A percentile compares a stretch with the other conserved stretches of the same genome.
These are phyloP conservation scores for Acyrthosiphon pisum DNA, from an alignment of 1,140 invertebrate species.

Conservation along the genomic window DNA sequence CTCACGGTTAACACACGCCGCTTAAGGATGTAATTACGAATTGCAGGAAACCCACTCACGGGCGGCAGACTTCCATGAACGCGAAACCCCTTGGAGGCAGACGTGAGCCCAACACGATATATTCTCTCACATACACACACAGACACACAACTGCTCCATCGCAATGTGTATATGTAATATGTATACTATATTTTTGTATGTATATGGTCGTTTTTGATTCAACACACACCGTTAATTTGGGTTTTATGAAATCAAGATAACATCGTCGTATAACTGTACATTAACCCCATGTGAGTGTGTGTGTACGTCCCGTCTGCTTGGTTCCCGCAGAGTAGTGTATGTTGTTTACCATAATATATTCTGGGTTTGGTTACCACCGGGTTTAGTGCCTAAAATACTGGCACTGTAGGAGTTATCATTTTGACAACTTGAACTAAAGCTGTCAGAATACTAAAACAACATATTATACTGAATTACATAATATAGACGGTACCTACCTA, in stretches of 20 bases:
- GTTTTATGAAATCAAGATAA: slow-evolving; percentile 6
- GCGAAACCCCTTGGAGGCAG: slow-evolving; percentile 43
- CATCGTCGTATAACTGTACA: slow-evolving; percentile 34
- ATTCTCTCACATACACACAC: not conserved
- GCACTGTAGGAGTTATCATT: not conserved
- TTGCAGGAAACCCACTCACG: slow-evolving; percentile 42
- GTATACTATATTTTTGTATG: not conserved
- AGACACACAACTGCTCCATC: not conserved
- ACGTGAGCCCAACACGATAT: slow-evolving; percentile 23
- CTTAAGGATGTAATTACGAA: slow-evolving; percentile 47
- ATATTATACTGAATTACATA: not conserved
- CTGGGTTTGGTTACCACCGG: not conserved
- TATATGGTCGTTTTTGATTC: slow-evolving; percentile 25
- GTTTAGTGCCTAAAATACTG: slow-evolving; percentile 2
- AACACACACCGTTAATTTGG: slow-evolving; percentile 45
- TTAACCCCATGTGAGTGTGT: not conserved
- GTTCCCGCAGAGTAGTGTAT: not conserved
- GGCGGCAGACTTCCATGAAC: not conserved
- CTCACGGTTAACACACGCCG: slow-evolving; percentile 36
- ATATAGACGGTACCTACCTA: not conserved
- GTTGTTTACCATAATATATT: not conserved
- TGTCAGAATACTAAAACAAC: not conserved
- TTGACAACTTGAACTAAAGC: slow-evolving; percentile 1
- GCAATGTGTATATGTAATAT: not conserved
- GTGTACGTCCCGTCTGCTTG: not conserved